Conservation (phyloP, 2,113 vertebrate genomes). For the Verasper variegatus region DNA sequence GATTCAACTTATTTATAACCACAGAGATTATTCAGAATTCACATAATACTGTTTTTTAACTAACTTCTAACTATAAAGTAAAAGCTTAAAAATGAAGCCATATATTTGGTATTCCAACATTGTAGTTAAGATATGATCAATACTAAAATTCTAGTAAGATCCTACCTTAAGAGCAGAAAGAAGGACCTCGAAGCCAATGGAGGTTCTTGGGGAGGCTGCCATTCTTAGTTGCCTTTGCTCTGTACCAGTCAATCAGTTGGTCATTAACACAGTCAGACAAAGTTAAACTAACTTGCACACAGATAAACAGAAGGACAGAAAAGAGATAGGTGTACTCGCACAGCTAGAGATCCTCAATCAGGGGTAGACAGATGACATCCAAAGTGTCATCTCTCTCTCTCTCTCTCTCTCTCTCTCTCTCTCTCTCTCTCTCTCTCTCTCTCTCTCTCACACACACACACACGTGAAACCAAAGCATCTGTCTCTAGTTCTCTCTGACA, state of each 20-base stretch:
- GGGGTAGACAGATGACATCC: conserved; percentile 15
- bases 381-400: neutral
- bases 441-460: conserved; percentile 18
- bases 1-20: no score
- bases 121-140: neutral
- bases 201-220: conserved; percentile 83
- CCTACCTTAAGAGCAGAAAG: conserved; percentile 92
- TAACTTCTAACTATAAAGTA: neutral
- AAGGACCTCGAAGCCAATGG: conserved; percentile 90
- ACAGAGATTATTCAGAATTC: neutral
- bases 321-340: neutral
- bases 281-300: conserved; percentile 11
- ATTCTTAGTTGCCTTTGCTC: conserved; percentile 79
- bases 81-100: no score
- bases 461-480: conserved; percentile 18
- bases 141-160: neutral
- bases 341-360: conserved; percentile 19
- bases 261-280: conserved; percentile 20
- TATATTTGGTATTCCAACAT: neutral
- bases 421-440: conserved; percentile 2
- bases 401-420: conserved; percentile 36
- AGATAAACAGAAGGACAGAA: neutral
- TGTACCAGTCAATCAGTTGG: neutral
- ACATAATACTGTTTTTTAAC: neutral
- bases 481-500: conserved; percentile 21